Base-by-base conservation (phyloP, 23 tunicate genomes). In the Oikopleura dioica region DNA sequence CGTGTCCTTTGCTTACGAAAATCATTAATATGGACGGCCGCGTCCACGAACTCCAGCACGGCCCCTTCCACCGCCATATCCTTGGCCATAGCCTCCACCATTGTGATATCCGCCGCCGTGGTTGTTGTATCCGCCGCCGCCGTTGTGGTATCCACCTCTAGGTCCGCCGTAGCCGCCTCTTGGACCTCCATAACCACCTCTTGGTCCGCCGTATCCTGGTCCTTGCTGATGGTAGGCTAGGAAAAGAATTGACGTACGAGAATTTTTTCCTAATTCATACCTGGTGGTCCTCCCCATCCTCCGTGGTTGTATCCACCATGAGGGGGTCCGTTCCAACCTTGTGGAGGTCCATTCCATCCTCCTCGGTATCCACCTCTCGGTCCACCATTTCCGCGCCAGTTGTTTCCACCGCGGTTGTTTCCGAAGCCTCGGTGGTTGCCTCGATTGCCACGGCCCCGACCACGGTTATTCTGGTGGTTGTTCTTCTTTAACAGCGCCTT, bases 241-340 rank as follows among this genome's bases (percentile, higher is more conserved):
- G 55, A 9, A 9, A 9, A 21, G 16, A 21, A 9, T 44, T 44
- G 55, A 9, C 55, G 55, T 9, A 44, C 9, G 55, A 9, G 21
- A 44, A 44, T 44, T 9, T 9, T 44, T 9, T 9, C 55, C 55
- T 21, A 44, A 44, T 9, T 44, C 21, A 44, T 44, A 44, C 21
- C 55, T 9, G 21, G 21, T 21, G 21, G 72, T 16, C 33, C 33
- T 2, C 30, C 30, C 72, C 33, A 21, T 23, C 72, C 72, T 21
- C 72, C 72, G 16, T 63, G 72, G 72, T 63, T 63, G 33, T 63
- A 63, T 12, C 72, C 72, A 2, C 26, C 30, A 31, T 63, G 16
- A 4, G 4, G 26, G 16, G 30, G 30, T 2, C 72, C 72, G 16
- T 28, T 23, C 5, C 4, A 28, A 12, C 32, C 32, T 63, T 31